Evolutionary conservation across 2,113 vertebrate species (phyloP), one percentile per base, ranked within the genome.

Genomic region (Tragelaphus strepsiceros): DNA sequence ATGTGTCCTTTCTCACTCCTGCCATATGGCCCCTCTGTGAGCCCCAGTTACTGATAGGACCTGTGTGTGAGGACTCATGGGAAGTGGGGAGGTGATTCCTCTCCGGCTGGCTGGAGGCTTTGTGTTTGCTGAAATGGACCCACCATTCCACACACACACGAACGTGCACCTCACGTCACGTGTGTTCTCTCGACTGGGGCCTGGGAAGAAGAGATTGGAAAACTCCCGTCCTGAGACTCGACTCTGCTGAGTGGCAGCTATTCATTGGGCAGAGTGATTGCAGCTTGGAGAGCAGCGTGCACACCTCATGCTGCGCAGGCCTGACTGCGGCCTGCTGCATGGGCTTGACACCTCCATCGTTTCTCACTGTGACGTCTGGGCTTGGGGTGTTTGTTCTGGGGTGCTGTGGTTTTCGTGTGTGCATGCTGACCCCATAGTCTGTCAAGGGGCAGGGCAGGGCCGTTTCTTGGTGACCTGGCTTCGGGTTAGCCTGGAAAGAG

Each of bases 211-310:
- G 2, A 92, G 32, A 26, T 21, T 39, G 32, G 58, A 22, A 5
- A 82, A 83, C 51, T 24, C 53, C 56, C 22, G 3, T 77, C 96
- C 67, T 6, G n/a, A 81, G 80, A 88, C 46, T 10, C 2, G 53
- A 56, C 39, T 78, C 19, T 62, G 71, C 74, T 14, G 21, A 54
- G 39, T 62, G 86, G 97, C 90, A 98, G 98, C 99, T 99, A 98
- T 99, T 99, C 98, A 99, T 99, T 98, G 98, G 91, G 97, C 98
- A 99, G 98, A 98, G 96, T 90, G 97, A 26, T 98, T 98, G 98
- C 99, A 98, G 98, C 12, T 98, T 98, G 98, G 97, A 98, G 98
- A 93, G 96, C 92, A 56, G 96, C 58, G 24, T 90, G 96, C 96
- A 96, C 96, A 43, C 80, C 43, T 90, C 6, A 61, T 58, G 84